Conservation (phyloP, 2,113 vertebrate species). For the Martes martes region DNA sequence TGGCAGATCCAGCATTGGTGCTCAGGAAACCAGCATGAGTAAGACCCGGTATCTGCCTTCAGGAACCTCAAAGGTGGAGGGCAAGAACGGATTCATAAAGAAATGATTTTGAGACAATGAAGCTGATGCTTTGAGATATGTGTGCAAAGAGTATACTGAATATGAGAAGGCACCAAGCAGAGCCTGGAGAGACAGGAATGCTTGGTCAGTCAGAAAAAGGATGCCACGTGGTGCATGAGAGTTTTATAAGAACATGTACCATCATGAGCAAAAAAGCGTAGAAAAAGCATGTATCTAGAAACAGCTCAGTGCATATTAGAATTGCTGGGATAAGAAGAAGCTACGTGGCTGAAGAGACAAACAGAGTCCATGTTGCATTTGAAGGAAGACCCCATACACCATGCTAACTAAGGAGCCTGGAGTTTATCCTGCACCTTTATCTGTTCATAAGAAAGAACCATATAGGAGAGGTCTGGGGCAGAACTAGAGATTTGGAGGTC, state of each 20-base stretch:
- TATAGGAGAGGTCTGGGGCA: not conserved
- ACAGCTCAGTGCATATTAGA: not conserved
- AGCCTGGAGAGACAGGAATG: not conserved
- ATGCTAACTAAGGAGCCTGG: not conserved
- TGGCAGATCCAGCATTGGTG: not conserved
- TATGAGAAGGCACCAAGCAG: not conserved
- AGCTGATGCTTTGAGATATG: not conserved
- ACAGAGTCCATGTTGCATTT: not conserved
- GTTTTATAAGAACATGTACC: not conserved
- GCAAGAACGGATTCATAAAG: not conserved
- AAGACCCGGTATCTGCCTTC: not conserved
- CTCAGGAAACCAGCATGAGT: not conserved
- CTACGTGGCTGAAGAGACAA: not conserved
- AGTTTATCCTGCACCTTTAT: not conserved
- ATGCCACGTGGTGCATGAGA: rapidly evolving
- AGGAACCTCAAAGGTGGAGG: not conserved
- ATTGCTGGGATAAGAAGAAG: not conserved
- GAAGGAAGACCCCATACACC: not conserved
- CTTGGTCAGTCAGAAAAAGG: not conserved
- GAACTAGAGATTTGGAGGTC: not conserved
- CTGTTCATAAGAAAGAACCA: not conserved
- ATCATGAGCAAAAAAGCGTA: not conserved
- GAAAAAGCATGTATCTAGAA: not conserved
- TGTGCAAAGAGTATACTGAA: not conserved
- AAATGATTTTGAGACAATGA: not conserved